A percentile compares a stretch with the other conserved stretches of the same genome.
phyloP scores from a whole-genome alignment of 2,888 invertebrate species.

The Pyrrhosoma nymphula region DNA sequence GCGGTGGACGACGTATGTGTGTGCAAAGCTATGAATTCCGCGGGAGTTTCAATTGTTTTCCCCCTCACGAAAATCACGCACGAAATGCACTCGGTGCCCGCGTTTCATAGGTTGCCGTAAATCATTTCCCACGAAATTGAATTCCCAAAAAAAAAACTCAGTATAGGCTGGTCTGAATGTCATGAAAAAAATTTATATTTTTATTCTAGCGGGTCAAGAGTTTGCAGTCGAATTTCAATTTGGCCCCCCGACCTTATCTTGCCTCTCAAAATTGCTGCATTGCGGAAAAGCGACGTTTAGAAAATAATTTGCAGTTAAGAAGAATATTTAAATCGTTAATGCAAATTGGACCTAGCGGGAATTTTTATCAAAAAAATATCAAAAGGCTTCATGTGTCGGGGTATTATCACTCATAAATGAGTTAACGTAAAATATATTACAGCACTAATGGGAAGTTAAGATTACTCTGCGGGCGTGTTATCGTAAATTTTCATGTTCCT shows the following conservation, averaged over 20 bases:
- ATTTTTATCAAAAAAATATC: no score
- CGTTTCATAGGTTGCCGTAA: not conserved
- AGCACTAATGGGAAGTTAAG: no score
- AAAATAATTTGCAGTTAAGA: not conserved
- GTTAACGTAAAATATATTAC: no score
- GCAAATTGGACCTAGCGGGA: not conserved
- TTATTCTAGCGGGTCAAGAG: slow-evolving; percentile 11
- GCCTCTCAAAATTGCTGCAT: not conserved
- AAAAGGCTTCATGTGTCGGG: no score
- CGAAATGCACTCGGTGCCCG: not conserved
- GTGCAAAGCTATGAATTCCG: not conserved
- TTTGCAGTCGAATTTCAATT: not conserved
- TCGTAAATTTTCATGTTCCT: no score
- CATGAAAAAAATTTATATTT: not conserved
- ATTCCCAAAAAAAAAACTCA: not conserved
- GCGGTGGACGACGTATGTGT: not conserved
- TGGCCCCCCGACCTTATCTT: not conserved
- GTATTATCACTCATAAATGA: no score
- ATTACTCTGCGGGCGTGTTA: no score
- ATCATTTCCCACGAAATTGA: not conserved
- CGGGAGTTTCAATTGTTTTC: not conserved
- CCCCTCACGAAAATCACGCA: not conserved
- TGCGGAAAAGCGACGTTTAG: not conserved
- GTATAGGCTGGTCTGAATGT: not conserved
- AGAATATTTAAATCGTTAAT: not conserved